Percentiles rank a stretch among this genome's conserved stretches.
Conservation (phyloP, 2,888 invertebrate species). For the Metopia argyrocephala region DNA sequence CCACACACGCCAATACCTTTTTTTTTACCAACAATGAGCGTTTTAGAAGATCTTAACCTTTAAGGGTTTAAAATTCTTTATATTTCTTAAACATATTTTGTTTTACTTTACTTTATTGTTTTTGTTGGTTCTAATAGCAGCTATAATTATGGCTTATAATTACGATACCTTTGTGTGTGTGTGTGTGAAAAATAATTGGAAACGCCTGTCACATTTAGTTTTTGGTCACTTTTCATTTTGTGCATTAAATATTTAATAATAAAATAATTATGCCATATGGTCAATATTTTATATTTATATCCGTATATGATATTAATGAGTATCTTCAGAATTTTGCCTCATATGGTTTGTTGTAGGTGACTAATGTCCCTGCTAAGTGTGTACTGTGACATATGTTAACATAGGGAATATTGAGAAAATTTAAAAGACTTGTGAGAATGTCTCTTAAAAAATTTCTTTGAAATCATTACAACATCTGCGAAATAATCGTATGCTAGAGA, state of each 20-base stretch:
- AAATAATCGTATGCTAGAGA: too few relatives aligned
- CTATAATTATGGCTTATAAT: constrained; percentile 57
- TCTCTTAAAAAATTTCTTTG: too few relatives aligned
- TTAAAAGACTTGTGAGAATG: too few relatives aligned
- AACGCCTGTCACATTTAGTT: constrained; percentile 66
- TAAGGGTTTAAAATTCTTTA: constrained; percentile 17
- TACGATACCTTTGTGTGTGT: constrained; percentile 60
- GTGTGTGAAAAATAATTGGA: too few relatives aligned
- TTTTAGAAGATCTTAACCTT: constrained; percentile 37
- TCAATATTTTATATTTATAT: constrained; percentile 19
- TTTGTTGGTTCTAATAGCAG: too few relatives aligned
- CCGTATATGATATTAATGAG: too few relatives aligned
- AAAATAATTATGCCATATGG: constrained; percentile 56
- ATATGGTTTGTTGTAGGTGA: constrained; percentile 23
- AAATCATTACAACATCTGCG: too few relatives aligned
- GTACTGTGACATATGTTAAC: constrained; percentile 3
- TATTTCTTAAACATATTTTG: background rate
- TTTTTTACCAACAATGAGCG: background rate
- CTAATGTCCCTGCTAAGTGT: constrained; percentile 30
- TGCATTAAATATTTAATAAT: constrained; percentile 52
- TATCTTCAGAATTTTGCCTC: constrained; percentile 23
- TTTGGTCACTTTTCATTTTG: constrained; percentile 23
- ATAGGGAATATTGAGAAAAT: constrained; percentile 30
- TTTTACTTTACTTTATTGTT: too few relatives aligned
- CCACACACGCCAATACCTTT: constrained; percentile 57